phyloP scores from a whole-genome alignment of 2,797 vertebrate species.

The Leptodactylus fallax region DNA sequence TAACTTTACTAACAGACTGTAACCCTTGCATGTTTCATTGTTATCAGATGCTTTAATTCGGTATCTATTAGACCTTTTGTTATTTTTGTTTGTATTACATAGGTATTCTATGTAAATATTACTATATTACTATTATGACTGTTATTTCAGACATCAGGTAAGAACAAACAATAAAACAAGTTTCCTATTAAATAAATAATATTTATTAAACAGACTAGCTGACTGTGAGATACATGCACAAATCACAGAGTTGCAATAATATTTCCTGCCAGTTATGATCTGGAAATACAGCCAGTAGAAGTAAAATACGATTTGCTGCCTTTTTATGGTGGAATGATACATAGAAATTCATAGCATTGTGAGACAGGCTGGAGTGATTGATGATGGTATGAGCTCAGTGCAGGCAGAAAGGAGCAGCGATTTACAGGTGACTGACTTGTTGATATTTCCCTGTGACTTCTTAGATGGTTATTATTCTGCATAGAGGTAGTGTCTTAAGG shows the following conservation, averaged over 20 bases:
- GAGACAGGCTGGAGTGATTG: constrained; percentile 4
- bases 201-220: not conserved
- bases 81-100: not conserved
- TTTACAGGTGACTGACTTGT: constrained; percentile 57
- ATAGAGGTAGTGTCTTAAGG: not conserved
- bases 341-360: constrained; percentile 1
- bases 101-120: not conserved
- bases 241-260: not conserved
- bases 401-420: not conserved
- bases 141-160: not conserved
- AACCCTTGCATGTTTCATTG: no score
- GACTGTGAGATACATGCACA: not conserved
- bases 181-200: not conserved
- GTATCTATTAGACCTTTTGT: no score
- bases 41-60: no score
- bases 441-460: constrained; percentile 41
- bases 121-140: not conserved
- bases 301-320: not conserved
- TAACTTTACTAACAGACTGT: constrained; percentile 9
- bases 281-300: not conserved
- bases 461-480: not conserved
- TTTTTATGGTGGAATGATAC: not conserved
- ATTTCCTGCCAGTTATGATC: not conserved
- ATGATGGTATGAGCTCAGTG: constrained; percentile 17
- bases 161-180: not conserved